Conservation (phyloP, 2,888 invertebrate species). For the Epirrita christyi region DNA sequence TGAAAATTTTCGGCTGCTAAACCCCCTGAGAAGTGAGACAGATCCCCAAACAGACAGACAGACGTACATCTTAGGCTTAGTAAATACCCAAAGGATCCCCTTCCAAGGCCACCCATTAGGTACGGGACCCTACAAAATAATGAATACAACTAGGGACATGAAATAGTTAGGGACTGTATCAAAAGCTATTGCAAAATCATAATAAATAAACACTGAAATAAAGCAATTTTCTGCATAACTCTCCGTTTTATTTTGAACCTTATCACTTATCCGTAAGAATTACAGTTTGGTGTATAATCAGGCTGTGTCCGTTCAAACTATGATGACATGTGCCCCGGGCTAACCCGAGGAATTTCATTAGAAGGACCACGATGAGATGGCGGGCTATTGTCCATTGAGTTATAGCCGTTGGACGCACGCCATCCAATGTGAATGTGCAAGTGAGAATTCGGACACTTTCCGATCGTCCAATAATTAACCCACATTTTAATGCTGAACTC, state of each 20-base stretch:
- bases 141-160: too few relatives aligned
- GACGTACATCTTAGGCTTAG: too few relatives aligned
- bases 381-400: constrained; percentile 76
- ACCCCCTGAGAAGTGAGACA: too few relatives aligned
- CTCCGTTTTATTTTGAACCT: constrained; percentile 7
- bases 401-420: constrained; percentile 60
- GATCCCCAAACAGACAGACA: too few relatives aligned
- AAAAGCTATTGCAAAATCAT: constrained; percentile 19
- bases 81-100: too few relatives aligned
- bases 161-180: constrained; percentile 5
- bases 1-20: too few relatives aligned
- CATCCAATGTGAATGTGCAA: constrained; percentile 39
- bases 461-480: not conserved
- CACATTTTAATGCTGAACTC: too few relatives aligned
- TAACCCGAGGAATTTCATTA: constrained; percentile 78
- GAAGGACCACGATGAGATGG: constrained; percentile 64
- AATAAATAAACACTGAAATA: constrained; percentile 19
- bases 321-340: constrained; percentile 45
- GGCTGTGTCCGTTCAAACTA: constrained; percentile 24
- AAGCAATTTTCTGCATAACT: constrained; percentile 10
- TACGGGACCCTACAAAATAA: too few relatives aligned
- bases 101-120: too few relatives aligned
- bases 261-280: constrained; percentile 1
- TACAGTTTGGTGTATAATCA: constrained; percentile 3
- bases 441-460: constrained; percentile 26